Evolutionary conservation across 2,888 invertebrate genomes (phyloP).

Genomic region (Tenthredo distinguenda): DNA sequence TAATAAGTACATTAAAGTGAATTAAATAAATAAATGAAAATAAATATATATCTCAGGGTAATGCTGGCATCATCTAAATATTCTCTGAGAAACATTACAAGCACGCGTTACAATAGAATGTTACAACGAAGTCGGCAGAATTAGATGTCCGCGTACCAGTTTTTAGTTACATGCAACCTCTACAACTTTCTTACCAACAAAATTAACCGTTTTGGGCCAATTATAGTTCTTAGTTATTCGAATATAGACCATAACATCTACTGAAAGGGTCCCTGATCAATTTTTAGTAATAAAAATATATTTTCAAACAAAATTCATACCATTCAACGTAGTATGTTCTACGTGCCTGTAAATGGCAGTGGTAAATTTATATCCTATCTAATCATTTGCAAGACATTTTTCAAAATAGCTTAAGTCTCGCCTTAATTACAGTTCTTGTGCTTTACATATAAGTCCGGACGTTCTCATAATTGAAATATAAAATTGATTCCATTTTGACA

Average conservation of each 20-base stretch:
- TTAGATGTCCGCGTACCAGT: background rate
- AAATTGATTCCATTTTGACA: constrained; percentile 8
- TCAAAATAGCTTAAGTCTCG: constrained; percentile 36
- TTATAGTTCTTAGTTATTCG: background rate
- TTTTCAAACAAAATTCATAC: constrained; percentile 1
- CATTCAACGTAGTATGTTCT: constrained; percentile 48
- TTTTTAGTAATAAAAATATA: constrained; percentile 15
- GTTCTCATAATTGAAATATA: constrained; percentile 34
- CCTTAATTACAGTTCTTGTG: constrained; percentile 41
- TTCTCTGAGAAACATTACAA: constrained; percentile 54
- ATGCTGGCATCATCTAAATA: constrained; percentile 55
- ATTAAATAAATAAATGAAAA: constrained; percentile 54
- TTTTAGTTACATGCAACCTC: constrained; percentile 47
- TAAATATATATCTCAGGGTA: constrained; percentile 64
- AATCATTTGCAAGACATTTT: constrained; percentile 25
- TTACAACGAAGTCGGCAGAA: constrained; percentile 13
- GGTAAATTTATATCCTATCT: background rate
- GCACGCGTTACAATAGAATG: constrained; percentile 14
- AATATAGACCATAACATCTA: constrained; percentile 21
- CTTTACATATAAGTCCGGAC: constrained; percentile 38
- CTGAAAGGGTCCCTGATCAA: background rate
- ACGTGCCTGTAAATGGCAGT: constrained; percentile 35
- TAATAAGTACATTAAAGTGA: constrained; percentile 34
- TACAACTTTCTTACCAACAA: constrained; percentile 47
- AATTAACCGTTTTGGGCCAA: background rate